A percentile compares a stretch with the other conserved stretches of the same genome.
Evolutionary conservation across 2,113 vertebrate genomes (phyloP).

Genomic region (Peromyscus californicus): DNA sequence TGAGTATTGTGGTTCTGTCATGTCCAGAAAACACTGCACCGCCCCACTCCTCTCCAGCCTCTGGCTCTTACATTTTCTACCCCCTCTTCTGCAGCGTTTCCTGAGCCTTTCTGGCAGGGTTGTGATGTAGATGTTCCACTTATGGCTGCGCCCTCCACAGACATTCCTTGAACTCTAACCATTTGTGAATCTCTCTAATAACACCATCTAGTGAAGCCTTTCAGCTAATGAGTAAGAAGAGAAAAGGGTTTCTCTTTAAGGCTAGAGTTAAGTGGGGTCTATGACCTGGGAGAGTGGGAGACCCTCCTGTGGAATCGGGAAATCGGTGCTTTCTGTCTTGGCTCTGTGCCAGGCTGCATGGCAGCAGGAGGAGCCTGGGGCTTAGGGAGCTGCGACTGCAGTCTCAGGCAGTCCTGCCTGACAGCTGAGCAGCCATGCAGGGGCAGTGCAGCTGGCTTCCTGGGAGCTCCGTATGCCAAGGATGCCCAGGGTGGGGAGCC

Average conservation of each 20-base stretch:
- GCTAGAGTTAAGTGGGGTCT: not conserved
- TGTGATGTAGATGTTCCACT: no score
- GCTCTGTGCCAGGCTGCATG: not conserved
- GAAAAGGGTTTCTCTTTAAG: not conserved
- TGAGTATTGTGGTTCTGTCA: not conserved
- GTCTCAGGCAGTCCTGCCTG: rapidly evolving
- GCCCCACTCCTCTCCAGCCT: not conserved
- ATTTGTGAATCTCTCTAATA: not conserved
- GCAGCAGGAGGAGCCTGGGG: not conserved
- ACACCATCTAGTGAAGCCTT: not conserved
- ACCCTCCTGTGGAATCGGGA: not conserved
- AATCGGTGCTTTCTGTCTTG: not conserved
- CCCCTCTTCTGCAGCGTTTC: no score
- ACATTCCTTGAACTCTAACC: no score
- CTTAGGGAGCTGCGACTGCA: not conserved
- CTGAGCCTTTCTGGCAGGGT: not conserved
- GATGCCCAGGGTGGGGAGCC: not conserved
- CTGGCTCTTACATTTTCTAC: not conserved
- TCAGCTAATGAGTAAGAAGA: not conserved
- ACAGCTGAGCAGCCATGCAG: not conserved
- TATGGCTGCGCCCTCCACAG: not conserved
- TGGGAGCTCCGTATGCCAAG: not conserved
- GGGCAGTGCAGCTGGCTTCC: not conserved
- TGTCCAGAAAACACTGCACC: not conserved
- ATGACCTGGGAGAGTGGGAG: not conserved